Evolutionary conservation across 1,140 invertebrate species (phyloP).

Genomic region (Sycophaga agraensis): DNA sequence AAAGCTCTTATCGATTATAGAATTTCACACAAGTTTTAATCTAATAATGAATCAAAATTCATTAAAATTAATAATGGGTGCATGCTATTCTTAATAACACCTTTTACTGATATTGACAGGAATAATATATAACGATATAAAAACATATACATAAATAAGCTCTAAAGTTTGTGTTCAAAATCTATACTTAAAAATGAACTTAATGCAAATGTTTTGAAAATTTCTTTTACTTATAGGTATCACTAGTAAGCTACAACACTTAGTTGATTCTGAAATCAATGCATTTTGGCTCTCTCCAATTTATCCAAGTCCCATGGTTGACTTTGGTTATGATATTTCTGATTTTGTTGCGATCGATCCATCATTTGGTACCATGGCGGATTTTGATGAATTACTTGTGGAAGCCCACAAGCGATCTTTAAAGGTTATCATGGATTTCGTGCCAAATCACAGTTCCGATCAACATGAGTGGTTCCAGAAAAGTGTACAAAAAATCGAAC

Average conservation of each 20-base stretch:
- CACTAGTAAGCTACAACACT: constrained; percentile 43
- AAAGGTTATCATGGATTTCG: constrained; percentile 66
- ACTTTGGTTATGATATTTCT: constrained; percentile 70
- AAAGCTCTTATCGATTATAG: too few relatives aligned
- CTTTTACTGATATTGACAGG: too few relatives aligned
- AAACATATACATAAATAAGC: too few relatives aligned
- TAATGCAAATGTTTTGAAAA: too few relatives aligned
- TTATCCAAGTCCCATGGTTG: constrained; percentile 61
- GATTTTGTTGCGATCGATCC: constrained; percentile 64
- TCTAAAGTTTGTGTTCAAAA: too few relatives aligned
- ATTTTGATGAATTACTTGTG: constrained; percentile 61
- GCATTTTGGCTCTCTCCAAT: constrained; percentile 67
- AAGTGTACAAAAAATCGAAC: constrained; percentile 59
- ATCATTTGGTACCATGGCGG: constrained; percentile 65
- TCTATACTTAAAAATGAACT: too few relatives aligned
- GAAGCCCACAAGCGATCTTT: constrained; percentile 43
- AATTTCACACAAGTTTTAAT: too few relatives aligned
- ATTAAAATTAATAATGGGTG: too few relatives aligned
- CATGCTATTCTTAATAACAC: too few relatives aligned
- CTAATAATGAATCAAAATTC: too few relatives aligned
- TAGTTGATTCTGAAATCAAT: constrained; percentile 63
- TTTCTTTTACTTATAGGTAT: constrained; percentile 17
- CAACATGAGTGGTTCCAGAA: constrained; percentile 70
- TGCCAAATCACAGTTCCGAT: constrained; percentile 77
- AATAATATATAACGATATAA: too few relatives aligned